Evolutionary conservation across 2,797 vertebrate species (phyloP).

Genomic region (Phataginus tricuspis): DNA sequence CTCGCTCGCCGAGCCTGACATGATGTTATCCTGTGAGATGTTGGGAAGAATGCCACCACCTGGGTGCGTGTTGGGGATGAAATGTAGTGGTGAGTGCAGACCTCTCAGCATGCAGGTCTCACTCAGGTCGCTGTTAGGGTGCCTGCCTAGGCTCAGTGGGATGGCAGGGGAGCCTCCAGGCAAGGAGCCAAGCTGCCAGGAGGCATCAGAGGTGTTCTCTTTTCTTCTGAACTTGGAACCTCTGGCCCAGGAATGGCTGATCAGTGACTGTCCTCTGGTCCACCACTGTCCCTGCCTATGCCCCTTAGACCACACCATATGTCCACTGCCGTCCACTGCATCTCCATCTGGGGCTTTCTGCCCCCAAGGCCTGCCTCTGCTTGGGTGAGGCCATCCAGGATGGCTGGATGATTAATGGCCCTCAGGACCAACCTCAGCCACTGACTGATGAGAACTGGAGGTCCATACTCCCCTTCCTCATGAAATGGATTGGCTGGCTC

Average conservation of each 20-base stretch:
- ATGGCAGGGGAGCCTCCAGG: not conserved
- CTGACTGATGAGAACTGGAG: not conserved
- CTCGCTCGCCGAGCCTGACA: not conserved
- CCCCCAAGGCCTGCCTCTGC: not conserved
- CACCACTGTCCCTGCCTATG: not conserved
- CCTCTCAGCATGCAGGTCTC: not conserved
- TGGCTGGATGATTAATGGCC: not conserved
- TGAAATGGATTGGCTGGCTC: not conserved
- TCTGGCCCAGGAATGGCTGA: not conserved
- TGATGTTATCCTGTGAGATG: not conserved
- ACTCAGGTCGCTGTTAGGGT: not conserved
- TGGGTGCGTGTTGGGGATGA: no score
- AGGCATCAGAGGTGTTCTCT: not conserved
- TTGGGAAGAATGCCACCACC: not conserved
- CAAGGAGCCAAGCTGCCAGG: not conserved
- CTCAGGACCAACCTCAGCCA: not conserved
- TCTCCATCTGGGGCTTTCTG: not conserved
- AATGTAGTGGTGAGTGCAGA: no score
- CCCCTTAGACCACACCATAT: not conserved
- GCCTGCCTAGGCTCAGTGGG: not conserved
- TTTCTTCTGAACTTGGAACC: not conserved
- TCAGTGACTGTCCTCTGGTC: not conserved
- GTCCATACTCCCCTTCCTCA: no score
- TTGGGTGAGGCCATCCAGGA: not conserved
- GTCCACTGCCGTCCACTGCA: not conserved